Percentiles rank a stretch among this genome's conserved stretches.
Conservation (phyloP, 2,113 vertebrate genomes). For the Scophthalmus maximus region DNA sequence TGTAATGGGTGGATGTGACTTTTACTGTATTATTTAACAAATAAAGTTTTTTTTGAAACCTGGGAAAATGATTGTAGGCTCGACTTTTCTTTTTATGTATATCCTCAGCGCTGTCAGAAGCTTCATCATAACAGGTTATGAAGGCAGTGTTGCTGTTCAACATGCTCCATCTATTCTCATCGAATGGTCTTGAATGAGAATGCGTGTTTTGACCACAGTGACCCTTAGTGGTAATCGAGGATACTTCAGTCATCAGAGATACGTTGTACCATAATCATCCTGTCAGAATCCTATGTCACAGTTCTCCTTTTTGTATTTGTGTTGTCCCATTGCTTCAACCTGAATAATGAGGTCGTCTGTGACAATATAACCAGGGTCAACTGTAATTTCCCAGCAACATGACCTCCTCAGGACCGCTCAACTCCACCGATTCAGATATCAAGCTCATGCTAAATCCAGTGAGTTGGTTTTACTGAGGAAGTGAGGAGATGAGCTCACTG, state of each 20-base stretch:
- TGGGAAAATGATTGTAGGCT: too few relatives aligned
- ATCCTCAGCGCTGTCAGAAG: not conserved
- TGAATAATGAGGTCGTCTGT: too few relatives aligned
- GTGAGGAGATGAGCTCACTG: conserved; percentile 18
- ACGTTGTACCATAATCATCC: not conserved
- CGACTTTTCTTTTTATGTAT: not conserved
- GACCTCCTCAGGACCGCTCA: not conserved
- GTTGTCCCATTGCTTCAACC: too few relatives aligned
- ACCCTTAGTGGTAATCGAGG: not conserved
- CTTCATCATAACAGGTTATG: conserved; percentile 15
- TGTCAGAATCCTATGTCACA: not conserved
- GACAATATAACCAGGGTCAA: conserved; percentile 19
- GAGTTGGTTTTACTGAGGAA: conserved; percentile 12
- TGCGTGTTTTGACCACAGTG: conserved; percentile 21
- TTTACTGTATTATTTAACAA: too few relatives aligned
- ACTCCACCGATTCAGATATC: not conserved
- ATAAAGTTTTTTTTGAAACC: too few relatives aligned
- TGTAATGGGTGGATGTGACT: too few relatives aligned
- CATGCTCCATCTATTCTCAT: conserved; percentile 9
- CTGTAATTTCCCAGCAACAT: not conserved
- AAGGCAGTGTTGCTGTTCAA: not conserved
- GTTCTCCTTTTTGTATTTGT: not conserved
- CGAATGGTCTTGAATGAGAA: conserved; percentile 6
- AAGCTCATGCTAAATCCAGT: not conserved
- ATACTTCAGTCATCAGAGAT: not conserved